These are phyloP conservation scores for Phrixothrix hirtus DNA, from an alignment of 2,888 invertebrate species.

Conservation along the genomic window DNA sequence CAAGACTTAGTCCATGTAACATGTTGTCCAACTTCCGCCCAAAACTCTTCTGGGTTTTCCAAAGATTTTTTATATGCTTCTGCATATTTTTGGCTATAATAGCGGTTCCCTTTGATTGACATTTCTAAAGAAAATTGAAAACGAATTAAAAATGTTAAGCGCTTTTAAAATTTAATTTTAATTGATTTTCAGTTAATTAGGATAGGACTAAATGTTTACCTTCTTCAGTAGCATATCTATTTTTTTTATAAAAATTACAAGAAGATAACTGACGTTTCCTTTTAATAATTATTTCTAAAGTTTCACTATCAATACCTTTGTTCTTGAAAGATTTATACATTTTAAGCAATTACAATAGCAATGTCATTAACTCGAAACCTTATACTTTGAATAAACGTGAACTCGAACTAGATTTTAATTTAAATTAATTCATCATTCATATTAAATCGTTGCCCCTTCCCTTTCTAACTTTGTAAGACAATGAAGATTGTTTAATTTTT, in stretches of 20 bases:
- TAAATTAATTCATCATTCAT: background rate
- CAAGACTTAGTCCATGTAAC: slow-evolving; percentile 85
- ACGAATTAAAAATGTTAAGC: background rate
- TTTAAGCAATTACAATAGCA: background rate
- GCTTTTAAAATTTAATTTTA: no score
- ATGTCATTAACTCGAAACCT: no score
- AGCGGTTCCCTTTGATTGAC: slow-evolving; percentile 40
- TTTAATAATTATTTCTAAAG: background rate
- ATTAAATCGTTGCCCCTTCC: background rate
- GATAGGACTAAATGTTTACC: no score
- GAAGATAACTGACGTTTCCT: background rate
- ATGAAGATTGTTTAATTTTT: background rate
- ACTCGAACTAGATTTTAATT: background rate
- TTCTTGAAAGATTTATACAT: background rate
- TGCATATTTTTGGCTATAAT: slow-evolving; percentile 62
- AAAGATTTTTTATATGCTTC: slow-evolving; percentile 70
- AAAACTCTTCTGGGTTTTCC: slow-evolving; percentile 80
- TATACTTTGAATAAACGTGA: background rate
- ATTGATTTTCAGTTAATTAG: no score
- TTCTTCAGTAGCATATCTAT: background rate
- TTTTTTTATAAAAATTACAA: background rate
- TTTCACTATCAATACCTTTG: background rate
- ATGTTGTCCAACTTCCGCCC: slow-evolving; percentile 74
- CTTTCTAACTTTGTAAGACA: background rate
- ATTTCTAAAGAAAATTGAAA: background rate